Percentiles rank a stretch among this genome's conserved stretches.
Evolutionary conservation across 1,140 invertebrate species (phyloP).

Genomic region (Asbolus verrucosus): DNA sequence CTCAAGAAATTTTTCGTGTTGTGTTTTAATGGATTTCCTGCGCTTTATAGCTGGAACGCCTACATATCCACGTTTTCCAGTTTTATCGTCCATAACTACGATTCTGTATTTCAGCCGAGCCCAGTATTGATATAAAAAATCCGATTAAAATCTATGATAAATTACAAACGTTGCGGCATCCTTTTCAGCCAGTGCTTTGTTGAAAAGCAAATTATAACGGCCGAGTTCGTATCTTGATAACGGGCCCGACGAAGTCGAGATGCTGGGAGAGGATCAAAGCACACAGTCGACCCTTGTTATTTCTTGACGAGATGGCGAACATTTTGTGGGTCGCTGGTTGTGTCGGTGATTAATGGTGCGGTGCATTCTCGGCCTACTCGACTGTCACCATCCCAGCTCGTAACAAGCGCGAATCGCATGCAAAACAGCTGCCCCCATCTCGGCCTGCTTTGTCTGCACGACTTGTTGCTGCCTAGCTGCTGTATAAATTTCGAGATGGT

Average conservation of each 20-base stretch:
- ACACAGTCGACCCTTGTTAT: slow-evolving; percentile 1
- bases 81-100: too few relatives aligned
- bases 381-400: slow-evolving; percentile 27
- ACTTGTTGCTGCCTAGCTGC: slow-evolving; percentile 43
- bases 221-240: slow-evolving; percentile 10
- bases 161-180: slow-evolving; percentile 8
- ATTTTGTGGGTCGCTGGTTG: slow-evolving; percentile 34
- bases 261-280: too few relatives aligned
- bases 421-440: slow-evolving; percentile 49
- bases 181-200: slow-evolving; percentile 1
- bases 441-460: slow-evolving; percentile 40
- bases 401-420: slow-evolving; percentile 49
- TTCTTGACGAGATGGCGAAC: neutral
- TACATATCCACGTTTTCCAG: too few relatives aligned
- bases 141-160: slow-evolving; percentile 14
- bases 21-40: too few relatives aligned
- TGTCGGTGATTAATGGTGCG: slow-evolving; percentile 34
- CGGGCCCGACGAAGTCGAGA: neutral
- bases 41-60: too few relatives aligned
- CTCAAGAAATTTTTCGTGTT: neutral
- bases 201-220: slow-evolving; percentile 20
- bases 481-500: slow-evolving; percentile 15
- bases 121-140: neutral
- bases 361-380: slow-evolving; percentile 32
- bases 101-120: too few relatives aligned